phyloP scores from a whole-genome alignment of 2,888 invertebrate genomes.

The Polylopha cassiicola region DNA sequence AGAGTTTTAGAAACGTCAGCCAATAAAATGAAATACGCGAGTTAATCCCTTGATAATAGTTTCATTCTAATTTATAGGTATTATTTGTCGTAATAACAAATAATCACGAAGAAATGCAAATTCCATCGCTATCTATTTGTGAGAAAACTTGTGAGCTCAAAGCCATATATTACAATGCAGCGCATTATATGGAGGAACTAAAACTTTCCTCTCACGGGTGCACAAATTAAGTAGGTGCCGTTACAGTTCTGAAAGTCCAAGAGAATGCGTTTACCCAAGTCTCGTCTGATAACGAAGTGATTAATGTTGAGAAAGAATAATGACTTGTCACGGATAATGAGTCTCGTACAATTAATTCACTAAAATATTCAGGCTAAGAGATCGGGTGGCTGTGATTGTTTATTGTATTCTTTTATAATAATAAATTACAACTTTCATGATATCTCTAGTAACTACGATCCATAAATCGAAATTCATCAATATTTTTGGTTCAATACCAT shows the following conservation, averaged over 20 bases:
- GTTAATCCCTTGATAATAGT: too few species aligned
- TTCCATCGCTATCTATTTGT: conserved; percentile 15
- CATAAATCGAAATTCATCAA: too few species aligned
- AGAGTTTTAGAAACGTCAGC: too few species aligned
- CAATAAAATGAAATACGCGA: too few species aligned
- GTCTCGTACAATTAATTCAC: conserved; percentile 19
- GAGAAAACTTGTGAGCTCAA: conserved; percentile 16
- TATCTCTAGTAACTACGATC: too few species aligned
- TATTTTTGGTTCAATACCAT: too few species aligned
- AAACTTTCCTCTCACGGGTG: conserved; percentile 25
- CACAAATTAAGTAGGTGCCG: conserved; percentile 24
- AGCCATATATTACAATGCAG: conserved; percentile 16
- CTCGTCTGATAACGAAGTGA: conserved; percentile 23
- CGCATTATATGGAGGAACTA: conserved; percentile 17
- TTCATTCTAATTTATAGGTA: too few species aligned
- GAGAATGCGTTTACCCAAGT: conserved; percentile 20
- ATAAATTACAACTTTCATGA: too few species aligned
- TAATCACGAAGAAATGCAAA: conserved; percentile 11
- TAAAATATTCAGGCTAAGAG: conserved; percentile 9
- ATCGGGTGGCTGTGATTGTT: conserved; percentile 11
- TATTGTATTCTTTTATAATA: background rate
- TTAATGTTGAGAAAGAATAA: conserved; percentile 24
- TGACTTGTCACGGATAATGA: conserved; percentile 22
- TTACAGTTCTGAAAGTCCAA: conserved; percentile 17
- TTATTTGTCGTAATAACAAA: too few species aligned